Evolutionary conservation across 2,797 vertebrate genomes (phyloP).

Genomic region (Galagoides demidoff): DNA sequence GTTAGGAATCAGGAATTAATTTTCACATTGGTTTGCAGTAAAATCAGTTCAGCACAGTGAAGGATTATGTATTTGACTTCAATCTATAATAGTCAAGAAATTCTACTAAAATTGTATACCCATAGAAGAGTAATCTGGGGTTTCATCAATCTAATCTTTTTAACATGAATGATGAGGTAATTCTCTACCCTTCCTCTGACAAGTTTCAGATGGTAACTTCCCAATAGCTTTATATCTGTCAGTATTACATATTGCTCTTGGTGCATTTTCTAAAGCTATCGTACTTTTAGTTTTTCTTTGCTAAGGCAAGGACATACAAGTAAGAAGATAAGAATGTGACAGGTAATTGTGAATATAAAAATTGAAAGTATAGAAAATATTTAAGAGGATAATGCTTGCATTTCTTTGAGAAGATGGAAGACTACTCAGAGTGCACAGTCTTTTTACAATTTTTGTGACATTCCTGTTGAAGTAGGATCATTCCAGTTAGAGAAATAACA

Average conservation of each 20-base stretch:
- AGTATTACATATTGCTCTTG: background rate
- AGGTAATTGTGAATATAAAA: slow-evolving; percentile 31
- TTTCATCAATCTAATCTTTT: slow-evolving; percentile 33
- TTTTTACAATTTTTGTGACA: background rate
- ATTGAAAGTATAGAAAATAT: slow-evolving; percentile 40
- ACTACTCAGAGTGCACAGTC: background rate
- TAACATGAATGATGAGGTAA: background rate
- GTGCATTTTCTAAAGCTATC: background rate
- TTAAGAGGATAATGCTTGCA: background rate
- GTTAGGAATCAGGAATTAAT: slow-evolving; percentile 18
- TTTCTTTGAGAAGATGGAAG: slow-evolving; percentile 29
- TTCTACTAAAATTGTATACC: background rate
- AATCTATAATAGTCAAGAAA: background rate
- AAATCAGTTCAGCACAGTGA: background rate
- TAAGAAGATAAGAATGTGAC: background rate
- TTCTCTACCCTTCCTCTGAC: background rate
- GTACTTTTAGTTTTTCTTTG: background rate
- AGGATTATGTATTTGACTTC: background rate
- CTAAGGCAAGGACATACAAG: background rate
- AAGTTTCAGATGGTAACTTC: background rate
- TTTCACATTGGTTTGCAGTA: background rate
- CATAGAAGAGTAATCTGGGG: background rate
- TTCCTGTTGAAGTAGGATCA: slow-evolving; percentile 23
- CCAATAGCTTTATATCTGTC: background rate
- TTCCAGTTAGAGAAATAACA: background rate